Conservation (phyloP, 2,797 vertebrate genomes). For the Loris lydekkerianus region DNA sequence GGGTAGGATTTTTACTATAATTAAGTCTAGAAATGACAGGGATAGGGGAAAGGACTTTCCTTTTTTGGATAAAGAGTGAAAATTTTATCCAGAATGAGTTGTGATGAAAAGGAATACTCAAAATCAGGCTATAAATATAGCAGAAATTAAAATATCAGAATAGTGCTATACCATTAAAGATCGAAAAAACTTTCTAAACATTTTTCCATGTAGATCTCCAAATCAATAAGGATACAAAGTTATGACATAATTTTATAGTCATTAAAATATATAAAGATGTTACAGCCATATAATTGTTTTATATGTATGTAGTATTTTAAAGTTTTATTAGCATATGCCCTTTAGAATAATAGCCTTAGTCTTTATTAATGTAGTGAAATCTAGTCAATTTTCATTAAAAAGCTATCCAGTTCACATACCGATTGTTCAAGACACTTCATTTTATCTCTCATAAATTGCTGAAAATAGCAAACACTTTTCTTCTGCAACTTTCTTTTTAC, state of each 20-base stretch:
- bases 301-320: background rate
- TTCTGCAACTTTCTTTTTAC: conserved; percentile 26
- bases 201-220: conserved; percentile 23
- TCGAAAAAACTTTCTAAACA: conserved; percentile 51
- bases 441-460: conserved; percentile 58
- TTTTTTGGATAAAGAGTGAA: background rate
- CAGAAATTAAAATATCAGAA: conserved; percentile 62
- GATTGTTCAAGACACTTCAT: conserved; percentile 58
- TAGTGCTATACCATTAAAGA: conserved; percentile 46
- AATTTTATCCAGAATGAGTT: conserved; percentile 52
- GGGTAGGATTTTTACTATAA: conserved; percentile 78
- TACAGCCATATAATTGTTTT: background rate
- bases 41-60: conserved; percentile 30
- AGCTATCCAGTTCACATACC: conserved; percentile 61
- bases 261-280: conserved; percentile 53
- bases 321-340: conserved; percentile 3
- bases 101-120: conserved; percentile 52
- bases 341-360: conserved; percentile 58
- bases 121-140: conserved; percentile 58
- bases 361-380: conserved; percentile 62
- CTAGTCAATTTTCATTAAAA: conserved; percentile 66
- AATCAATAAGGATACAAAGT: background rate
- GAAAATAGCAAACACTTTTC: conserved; percentile 63
- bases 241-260: background rate
- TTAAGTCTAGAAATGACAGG: conserved; percentile 73